phyloP scores from a whole-genome alignment of 2,797 vertebrate species.

The Gymnoscopelus microlampas region DNA sequence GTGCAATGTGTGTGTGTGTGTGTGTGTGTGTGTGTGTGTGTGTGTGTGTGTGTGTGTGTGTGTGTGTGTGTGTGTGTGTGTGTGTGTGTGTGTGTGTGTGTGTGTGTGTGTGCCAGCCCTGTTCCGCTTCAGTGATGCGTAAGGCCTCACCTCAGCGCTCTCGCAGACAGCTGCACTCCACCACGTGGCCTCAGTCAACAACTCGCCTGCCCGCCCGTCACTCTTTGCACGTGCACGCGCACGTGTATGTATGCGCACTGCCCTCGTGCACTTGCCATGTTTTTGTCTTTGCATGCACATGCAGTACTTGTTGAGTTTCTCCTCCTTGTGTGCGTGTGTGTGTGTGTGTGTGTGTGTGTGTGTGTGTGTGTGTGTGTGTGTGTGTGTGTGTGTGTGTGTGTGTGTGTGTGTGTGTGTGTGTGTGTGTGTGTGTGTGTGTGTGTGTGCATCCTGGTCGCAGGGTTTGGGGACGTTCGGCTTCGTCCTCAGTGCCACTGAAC shows the following conservation, averaged over 20 bases:
- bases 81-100: constrained; percentile 20
- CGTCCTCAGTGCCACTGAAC: constrained; percentile 20
- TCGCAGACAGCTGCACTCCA: constrained; percentile 81
- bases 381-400: not conserved
- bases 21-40: constrained; percentile 44
- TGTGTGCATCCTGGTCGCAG: constrained; percentile 12
- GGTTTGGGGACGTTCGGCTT: constrained; percentile 18
- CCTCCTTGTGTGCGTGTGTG: not conserved
- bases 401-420: constrained; percentile 11
- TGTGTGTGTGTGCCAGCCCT: constrained; percentile 51
- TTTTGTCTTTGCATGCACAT: not conserved
- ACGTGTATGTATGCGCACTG: not conserved
- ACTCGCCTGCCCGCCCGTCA: constrained; percentile 67
- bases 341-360: not conserved
- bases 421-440: constrained; percentile 5
- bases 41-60: constrained; percentile 42
- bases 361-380: constrained; percentile 13
- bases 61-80: constrained; percentile 20
- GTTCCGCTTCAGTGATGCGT: constrained; percentile 77
- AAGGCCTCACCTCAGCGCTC: constrained; percentile 82
- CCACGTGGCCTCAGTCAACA: constrained; percentile 76
- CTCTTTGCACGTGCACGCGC: constrained; percentile 27
- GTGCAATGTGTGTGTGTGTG: constrained; percentile 44
- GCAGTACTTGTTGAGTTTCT: constrained; percentile 10
- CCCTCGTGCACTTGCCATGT: not conserved